These are phyloP conservation scores for Mormyrus iriodes DNA, from an alignment of 2,113 vertebrate genomes.

Conservation along the genomic window DNA sequence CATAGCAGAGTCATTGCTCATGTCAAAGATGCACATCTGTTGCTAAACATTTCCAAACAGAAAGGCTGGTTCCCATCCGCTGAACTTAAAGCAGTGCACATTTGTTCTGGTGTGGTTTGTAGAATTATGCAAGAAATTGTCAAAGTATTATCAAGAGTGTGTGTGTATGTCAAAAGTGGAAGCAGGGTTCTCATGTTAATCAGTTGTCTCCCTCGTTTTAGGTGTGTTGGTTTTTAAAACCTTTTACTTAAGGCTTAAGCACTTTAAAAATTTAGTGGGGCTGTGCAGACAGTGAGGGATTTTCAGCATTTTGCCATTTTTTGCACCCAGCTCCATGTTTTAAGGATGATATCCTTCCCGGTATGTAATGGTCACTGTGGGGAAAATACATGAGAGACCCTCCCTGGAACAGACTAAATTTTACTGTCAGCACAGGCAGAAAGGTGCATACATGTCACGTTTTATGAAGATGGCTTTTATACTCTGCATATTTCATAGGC, in stretches of 20 bases:
- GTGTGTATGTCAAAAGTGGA: constrained; percentile 31
- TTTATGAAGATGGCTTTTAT: neutral
- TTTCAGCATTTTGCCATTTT: neutral
- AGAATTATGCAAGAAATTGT: constrained; percentile 1
- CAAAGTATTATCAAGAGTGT: neutral
- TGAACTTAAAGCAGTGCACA: constrained; percentile 27
- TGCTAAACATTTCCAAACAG: neutral
- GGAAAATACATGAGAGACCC: neutral
- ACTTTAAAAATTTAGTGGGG: neutral
- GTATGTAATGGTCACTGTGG: neutral
- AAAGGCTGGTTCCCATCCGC: neutral
- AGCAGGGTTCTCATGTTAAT: constrained; percentile 36
- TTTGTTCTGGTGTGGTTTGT: constrained; percentile 31
- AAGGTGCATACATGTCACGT: neutral
- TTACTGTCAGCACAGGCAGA: neutral
- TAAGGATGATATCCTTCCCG: neutral
- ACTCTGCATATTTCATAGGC: neutral
- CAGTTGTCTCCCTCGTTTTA: neutral
- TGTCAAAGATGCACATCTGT: neutral
- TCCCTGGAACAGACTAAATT: neutral
- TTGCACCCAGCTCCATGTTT: neutral
- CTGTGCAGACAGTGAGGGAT: neutral
- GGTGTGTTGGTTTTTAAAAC: neutral
- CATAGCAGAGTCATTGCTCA: neutral
- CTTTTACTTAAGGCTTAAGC: neutral